Conservation (phyloP, 1,140 invertebrate species). For the Potamilus streckersoni region DNA sequence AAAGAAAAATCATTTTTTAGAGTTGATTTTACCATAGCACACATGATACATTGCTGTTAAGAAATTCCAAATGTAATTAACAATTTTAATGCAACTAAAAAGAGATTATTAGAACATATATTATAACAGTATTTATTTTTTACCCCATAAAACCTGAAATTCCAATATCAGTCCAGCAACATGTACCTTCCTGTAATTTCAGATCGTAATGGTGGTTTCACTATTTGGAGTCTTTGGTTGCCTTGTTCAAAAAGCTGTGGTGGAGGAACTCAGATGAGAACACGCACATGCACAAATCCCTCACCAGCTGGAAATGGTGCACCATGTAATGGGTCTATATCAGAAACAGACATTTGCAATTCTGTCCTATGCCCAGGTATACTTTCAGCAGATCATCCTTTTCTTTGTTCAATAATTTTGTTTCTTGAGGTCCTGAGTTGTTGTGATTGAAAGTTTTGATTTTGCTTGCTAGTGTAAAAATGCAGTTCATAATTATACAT, state of each 20-base stretch:
- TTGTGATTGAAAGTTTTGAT: too few relatives aligned
- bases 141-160: background rate
- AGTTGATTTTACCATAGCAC: slow-evolving; percentile 70
- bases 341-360: slow-evolving; percentile 20
- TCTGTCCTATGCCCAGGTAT: slow-evolving; percentile 17
- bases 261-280: slow-evolving; percentile 21
- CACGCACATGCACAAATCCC: slow-evolving; percentile 34
- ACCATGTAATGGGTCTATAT: slow-evolving; percentile 19
- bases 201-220: slow-evolving; percentile 31
- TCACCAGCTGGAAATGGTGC: slow-evolving; percentile 24
- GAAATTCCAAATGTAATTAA: background rate
- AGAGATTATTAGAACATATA: background rate
- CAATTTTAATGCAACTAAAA: background rate
- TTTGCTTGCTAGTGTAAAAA: too few relatives aligned
- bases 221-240: slow-evolving; percentile 21
- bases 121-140: background rate
- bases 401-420: too few relatives aligned
- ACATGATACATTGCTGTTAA: slow-evolving; percentile 70
- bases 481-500: too few relatives aligned
- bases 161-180: background rate
- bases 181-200: background rate
- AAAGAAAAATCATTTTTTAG: slow-evolving; percentile 70
- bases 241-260: slow-evolving; percentile 44
- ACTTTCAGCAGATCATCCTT: too few relatives aligned
- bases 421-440: too few relatives aligned